Conservation (phyloP, 2,113 vertebrate genomes). For the Muscicapa adusta region DNA sequence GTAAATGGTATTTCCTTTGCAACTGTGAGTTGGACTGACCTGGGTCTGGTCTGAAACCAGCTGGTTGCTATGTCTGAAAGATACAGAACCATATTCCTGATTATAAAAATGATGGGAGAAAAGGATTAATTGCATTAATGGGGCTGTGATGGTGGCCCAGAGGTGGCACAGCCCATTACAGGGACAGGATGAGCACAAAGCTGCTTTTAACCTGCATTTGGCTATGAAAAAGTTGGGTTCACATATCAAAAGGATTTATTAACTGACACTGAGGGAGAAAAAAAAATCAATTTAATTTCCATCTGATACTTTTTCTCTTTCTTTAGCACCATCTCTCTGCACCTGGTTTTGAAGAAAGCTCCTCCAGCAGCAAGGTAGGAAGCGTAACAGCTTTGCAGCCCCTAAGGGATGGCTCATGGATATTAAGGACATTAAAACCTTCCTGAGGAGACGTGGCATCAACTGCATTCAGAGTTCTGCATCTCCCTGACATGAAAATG, state of each 20-base stretch:
- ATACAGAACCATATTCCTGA: neutral
- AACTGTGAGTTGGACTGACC: accelerated
- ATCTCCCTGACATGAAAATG: neutral
- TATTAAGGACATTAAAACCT: neutral
- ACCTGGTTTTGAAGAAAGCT: neutral
- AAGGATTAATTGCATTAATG: neutral
- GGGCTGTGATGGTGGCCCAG: neutral
- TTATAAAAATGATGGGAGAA: neutral
- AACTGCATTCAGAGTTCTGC: neutral
- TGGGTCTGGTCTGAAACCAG: neutral
- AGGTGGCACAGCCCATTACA: neutral
- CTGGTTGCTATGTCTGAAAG: neutral
- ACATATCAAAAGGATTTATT: neutral
- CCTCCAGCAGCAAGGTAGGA: neutral
- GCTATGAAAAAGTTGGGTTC: neutral
- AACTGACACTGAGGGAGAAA: neutral
- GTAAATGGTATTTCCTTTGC: slow-evolving; percentile 10
- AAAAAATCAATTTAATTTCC: neutral
- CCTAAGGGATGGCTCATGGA: neutral
- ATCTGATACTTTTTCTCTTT: neutral
- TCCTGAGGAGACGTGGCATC: neutral
- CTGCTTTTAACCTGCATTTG: neutral
- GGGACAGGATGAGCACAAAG: neutral
- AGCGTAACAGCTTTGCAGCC: neutral
- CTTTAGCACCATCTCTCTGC: neutral